Conservation (phyloP, 2,888 invertebrate species). For the Lottia gigantea region DNA sequence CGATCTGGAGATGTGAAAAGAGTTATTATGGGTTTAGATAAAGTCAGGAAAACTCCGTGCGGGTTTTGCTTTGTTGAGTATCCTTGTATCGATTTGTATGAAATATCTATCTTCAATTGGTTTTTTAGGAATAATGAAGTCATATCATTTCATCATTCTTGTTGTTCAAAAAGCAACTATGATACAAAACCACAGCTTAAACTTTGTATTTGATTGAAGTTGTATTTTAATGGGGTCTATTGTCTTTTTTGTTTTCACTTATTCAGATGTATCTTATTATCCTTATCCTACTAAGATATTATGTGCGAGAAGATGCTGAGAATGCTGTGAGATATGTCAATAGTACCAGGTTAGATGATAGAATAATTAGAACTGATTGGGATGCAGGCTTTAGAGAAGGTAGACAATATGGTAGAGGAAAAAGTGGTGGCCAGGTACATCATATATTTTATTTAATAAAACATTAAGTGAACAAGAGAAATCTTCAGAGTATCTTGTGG, state of each 20-base stretch:
- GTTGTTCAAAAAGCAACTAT: too few species aligned
- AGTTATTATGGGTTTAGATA: constrained; percentile 97
- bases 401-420: constrained; percentile 96
- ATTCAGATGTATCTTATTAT: not conserved
- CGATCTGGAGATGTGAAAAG: constrained; percentile 92
- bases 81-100: constrained; percentile 46
- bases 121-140: too few species aligned
- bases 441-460: not conserved
- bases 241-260: too few species aligned
- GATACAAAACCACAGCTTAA: too few species aligned
- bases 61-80: constrained; percentile 99
- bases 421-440: constrained; percentile 95
- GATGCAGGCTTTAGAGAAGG: constrained; percentile 98
- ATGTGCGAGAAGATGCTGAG: constrained; percentile 72
- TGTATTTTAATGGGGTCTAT: too few species aligned
- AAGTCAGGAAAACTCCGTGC: constrained; percentile 97
- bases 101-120: too few species aligned
- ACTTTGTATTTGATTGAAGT: too few species aligned
- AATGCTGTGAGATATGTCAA: constrained; percentile 84
- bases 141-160: too few species aligned
- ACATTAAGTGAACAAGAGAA: too few species aligned
- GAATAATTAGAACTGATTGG: constrained; percentile 98
- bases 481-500: too few species aligned
- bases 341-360: constrained; percentile 94
- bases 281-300: constrained; percentile 66